Conservation (phyloP, 2,113 vertebrate genomes). For the Pantherophis guttatus region DNA sequence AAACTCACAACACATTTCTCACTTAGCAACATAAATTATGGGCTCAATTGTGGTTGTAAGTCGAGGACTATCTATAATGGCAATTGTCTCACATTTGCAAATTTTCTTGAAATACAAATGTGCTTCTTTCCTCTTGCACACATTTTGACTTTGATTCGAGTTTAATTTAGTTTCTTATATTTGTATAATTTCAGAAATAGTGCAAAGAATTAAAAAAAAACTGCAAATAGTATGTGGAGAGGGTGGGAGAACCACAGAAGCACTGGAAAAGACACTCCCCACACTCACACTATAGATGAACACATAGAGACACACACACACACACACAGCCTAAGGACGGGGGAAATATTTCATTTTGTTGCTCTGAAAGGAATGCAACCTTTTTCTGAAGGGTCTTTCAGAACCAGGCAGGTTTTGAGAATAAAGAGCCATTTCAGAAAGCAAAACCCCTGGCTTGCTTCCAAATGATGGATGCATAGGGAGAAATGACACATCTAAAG, state of each 20-base stretch:
- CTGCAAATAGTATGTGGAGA: too few species aligned
- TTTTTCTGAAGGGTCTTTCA: background rate
- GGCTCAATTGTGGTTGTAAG: background rate
- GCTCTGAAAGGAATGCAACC: background rate
- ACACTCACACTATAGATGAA: background rate
- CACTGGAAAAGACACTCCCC: background rate
- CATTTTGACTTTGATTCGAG: background rate
- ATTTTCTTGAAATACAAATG: background rate
- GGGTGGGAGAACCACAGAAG: background rate
- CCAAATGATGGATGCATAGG: background rate
- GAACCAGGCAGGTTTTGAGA: background rate
- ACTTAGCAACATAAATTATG: background rate
- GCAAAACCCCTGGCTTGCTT: background rate
- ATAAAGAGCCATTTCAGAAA: slow-evolving; percentile 18
- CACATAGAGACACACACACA: background rate
- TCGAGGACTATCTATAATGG: background rate
- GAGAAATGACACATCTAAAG: background rate
- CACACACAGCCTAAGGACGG: background rate
- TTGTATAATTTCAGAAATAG: background rate
- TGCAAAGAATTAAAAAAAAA: background rate
- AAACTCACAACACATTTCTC: background rate
- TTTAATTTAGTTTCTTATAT: background rate
- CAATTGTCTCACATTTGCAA: background rate
- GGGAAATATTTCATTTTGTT: background rate
- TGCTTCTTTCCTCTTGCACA: background rate